A percentile compares a stretch with the other conserved stretches of the same genome.
Conservation (phyloP, 2,797 vertebrate genomes). For the Sebastes vulpes region DNA sequence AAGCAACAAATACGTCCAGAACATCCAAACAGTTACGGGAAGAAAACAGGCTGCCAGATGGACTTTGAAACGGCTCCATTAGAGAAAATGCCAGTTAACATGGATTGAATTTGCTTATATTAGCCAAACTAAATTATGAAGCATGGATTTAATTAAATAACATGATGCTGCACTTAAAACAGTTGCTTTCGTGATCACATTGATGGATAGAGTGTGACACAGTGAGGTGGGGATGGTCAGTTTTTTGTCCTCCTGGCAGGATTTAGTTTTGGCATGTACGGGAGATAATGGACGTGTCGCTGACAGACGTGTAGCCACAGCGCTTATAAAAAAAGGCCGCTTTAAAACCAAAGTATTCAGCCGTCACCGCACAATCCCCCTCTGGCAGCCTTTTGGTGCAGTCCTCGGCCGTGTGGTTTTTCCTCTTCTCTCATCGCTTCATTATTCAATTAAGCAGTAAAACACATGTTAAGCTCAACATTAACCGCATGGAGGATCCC, state of each 20-base stretch:
- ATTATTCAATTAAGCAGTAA: constrained; percentile 84
- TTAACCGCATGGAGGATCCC: constrained; percentile 64
- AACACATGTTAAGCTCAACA: constrained; percentile 67
- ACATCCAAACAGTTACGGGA: constrained; percentile 50
- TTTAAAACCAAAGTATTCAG: constrained; percentile 61
- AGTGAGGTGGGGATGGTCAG: background rate
- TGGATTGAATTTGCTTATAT: constrained; percentile 39
- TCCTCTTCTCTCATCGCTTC: constrained; percentile 66
- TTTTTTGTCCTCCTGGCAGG: background rate
- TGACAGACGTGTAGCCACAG: constrained; percentile 50
- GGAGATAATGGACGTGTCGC: constrained; percentile 43
- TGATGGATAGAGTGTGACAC: constrained; percentile 45
- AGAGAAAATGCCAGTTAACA: constrained; percentile 36
- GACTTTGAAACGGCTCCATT: constrained; percentile 22
- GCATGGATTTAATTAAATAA: constrained; percentile 43
- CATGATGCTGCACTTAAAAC: constrained; percentile 21
- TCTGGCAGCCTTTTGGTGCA: constrained; percentile 56
- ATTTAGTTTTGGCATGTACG: constrained; percentile 17
- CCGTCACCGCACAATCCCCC: constrained; percentile 50
- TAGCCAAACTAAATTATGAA: constrained; percentile 50
- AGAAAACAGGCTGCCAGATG: constrained; percentile 60
- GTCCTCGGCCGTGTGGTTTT: constrained; percentile 62
- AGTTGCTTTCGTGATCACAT: constrained; percentile 14
- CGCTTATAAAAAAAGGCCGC: constrained; percentile 29
- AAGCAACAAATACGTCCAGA: background rate